phyloP scores from a whole-genome alignment of 2,113 vertebrate species.

The Scytalopus superciliaris region DNA sequence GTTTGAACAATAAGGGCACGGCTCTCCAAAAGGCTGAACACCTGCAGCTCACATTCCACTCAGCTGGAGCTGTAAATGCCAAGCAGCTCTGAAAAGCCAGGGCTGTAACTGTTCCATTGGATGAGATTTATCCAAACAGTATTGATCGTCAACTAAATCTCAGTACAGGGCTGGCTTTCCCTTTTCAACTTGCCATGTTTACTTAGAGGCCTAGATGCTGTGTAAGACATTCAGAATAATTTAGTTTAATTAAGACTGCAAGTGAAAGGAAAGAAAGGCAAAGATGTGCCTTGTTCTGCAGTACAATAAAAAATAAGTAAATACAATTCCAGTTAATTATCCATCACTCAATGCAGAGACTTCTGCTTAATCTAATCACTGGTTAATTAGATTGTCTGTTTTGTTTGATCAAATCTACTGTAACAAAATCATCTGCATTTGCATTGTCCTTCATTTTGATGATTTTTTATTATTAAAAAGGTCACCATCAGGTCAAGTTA shows the following conservation, averaged over 20 bases:
- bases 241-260: slow-evolving; percentile 51
- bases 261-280: slow-evolving; percentile 56
- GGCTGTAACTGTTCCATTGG: neutral
- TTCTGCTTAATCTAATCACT: slow-evolving; percentile 70
- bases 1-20: slow-evolving; percentile 16
- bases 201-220: neutral
- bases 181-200: neutral
- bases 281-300: slow-evolving; percentile 32
- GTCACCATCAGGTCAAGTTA: slow-evolving; percentile 29
- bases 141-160: neutral
- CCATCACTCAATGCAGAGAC: slow-evolving; percentile 64
- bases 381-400: slow-evolving; percentile 73
- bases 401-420: slow-evolving; percentile 69
- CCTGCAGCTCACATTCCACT: slow-evolving; percentile 35
- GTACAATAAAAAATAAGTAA: slow-evolving; percentile 62
- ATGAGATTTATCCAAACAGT: neutral
- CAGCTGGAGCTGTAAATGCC: slow-evolving; percentile 37
- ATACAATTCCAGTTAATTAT: slow-evolving; percentile 67
- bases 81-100: neutral
- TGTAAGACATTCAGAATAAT: neutral
- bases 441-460: slow-evolving; percentile 61
- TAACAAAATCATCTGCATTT: slow-evolving; percentile 69
- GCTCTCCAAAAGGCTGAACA: slow-evolving; percentile 5
- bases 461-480: slow-evolving; percentile 51
- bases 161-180: neutral